Conservation (phyloP, 2,113 vertebrate species). For the Ammodytes marinus region DNA sequence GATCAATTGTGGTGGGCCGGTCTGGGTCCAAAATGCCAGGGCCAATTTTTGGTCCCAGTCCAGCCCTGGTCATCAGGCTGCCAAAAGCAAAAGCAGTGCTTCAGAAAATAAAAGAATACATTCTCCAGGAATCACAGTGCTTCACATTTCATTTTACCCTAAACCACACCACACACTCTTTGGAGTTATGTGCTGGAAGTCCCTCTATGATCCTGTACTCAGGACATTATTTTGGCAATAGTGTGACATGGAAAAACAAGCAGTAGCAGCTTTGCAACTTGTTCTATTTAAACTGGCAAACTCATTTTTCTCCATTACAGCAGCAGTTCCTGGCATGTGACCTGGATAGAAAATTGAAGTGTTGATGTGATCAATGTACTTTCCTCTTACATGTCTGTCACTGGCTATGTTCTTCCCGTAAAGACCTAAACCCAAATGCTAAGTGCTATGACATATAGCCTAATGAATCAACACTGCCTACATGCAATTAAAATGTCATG, state of each 20-base stretch:
- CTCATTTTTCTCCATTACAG: neutral
- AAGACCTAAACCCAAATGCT: slow-evolving; percentile 32
- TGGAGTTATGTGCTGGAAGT: neutral
- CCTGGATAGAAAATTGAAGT: slow-evolving; percentile 35
- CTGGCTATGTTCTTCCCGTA: slow-evolving; percentile 41
- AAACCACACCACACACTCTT: neutral
- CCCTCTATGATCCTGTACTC: neutral
- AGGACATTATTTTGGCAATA: neutral
- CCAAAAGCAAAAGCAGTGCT: neutral
- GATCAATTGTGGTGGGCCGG: too few species aligned
- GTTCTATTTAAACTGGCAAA: slow-evolving; percentile 4
- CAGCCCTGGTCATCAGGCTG: slow-evolving; percentile 8
- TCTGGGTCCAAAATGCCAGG: too few species aligned
- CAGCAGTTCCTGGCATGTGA: slow-evolving; percentile 27
- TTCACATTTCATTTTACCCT: neutral
- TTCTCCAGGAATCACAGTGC: neutral
- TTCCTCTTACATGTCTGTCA: slow-evolving; percentile 46
- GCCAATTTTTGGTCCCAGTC: too few species aligned
- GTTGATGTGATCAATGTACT: slow-evolving; percentile 53
- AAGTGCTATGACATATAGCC: slow-evolving; percentile 4
- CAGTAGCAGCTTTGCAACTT: neutral
- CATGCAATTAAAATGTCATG: neutral
- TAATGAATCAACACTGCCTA: slow-evolving; percentile 35
- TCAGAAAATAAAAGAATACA: slow-evolving; percentile 4
- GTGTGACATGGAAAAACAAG: neutral